A percentile compares a stretch with the other conserved stretches of the same genome.
Evolutionary conservation across 2,113 vertebrate genomes (phyloP).

Genomic region (Dolichotis patagonum): DNA sequence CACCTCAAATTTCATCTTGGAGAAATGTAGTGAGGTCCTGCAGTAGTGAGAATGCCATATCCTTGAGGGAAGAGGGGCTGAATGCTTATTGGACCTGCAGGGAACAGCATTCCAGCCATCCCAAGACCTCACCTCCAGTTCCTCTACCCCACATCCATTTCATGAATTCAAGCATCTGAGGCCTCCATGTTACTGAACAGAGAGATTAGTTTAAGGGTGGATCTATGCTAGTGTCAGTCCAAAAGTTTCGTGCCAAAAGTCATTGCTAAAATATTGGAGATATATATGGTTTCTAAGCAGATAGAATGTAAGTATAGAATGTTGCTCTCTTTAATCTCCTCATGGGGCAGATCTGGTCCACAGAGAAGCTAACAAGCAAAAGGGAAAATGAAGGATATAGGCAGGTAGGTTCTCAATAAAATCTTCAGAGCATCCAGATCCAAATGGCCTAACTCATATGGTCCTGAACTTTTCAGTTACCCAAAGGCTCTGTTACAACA

Average conservation of each 20-base stretch:
- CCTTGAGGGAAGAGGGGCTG: neutral
- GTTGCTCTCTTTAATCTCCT: neutral
- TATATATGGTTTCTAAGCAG: neutral
- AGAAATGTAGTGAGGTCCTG: neutral
- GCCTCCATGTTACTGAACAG: neutral
- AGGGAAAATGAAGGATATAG: neutral
- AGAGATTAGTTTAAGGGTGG: neutral
- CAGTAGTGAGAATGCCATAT: neutral
- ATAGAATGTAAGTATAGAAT: neutral
- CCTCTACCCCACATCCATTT: neutral
- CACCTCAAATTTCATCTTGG: neutral
- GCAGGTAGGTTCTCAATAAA: neutral
- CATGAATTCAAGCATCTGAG: neutral
- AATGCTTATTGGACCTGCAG: too few species aligned
- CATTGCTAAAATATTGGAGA: neutral
- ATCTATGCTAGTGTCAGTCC: neutral
- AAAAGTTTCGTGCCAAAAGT: neutral
- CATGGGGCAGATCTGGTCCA: neutral
- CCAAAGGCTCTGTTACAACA: neutral
- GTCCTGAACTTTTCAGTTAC: neutral
- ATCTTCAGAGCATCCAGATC: neutral
- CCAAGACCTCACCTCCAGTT: neutral
- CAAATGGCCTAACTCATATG: neutral
- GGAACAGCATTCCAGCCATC: neutral
- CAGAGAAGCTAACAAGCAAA: neutral